Percentiles rank a stretch among this genome's conserved stretches.
phyloP scores from a whole-genome alignment of 2,113 vertebrate species.

The Poicephalus gulielmi region DNA sequence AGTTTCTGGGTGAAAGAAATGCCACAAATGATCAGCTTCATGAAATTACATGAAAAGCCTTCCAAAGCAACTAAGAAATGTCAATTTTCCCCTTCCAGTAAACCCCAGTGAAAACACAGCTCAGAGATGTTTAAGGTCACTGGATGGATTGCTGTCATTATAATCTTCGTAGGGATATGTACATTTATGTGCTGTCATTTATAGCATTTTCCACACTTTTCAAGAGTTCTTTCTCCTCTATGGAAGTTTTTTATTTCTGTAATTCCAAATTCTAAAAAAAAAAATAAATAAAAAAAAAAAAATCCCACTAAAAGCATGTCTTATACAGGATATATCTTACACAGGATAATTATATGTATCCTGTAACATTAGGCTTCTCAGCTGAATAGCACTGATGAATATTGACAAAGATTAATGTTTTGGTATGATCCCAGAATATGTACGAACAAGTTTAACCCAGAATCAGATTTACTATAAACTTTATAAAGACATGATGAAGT shows the following conservation, averaged over 20 bases:
- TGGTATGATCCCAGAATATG: background rate
- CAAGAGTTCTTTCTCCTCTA: background rate
- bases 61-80: background rate
- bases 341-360: no score
- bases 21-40: background rate
- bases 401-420: background rate
- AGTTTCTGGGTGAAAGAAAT: background rate
- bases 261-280: background rate
- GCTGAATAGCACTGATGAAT: background rate
- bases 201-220: background rate
- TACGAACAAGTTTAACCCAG: background rate
- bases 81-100: background rate
- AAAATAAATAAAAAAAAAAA: no score
- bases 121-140: background rate
- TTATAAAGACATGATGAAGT: rapidly evolving
- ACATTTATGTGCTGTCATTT: background rate
- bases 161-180: background rate
- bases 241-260: background rate
- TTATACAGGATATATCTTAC: no score
- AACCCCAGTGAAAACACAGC: background rate
- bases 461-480: background rate
- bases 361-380: background rate
- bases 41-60: background rate
- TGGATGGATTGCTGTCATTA: background rate
- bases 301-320: background rate